Evolutionary conservation across 1,140 invertebrate genomes (phyloP).

Genomic region (Venturia canescens): DNA sequence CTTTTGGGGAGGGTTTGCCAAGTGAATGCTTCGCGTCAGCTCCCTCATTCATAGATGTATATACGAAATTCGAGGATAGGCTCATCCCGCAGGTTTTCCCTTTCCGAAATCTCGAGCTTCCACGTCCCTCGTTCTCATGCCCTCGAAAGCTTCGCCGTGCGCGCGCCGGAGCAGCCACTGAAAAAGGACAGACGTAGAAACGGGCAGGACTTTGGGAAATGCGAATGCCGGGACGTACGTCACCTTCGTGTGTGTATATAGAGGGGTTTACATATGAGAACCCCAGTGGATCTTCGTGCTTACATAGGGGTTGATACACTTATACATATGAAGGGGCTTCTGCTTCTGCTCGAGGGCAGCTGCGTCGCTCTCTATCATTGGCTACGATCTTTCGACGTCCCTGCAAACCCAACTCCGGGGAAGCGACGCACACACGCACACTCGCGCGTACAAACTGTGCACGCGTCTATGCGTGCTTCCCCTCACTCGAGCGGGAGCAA

Average conservation of each 20-base stretch:
- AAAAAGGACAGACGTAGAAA: constrained; percentile 35
- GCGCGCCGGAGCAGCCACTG: not conserved
- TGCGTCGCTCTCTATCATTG: constrained; percentile 73
- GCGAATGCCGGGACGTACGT: not conserved
- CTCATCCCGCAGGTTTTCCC: not conserved
- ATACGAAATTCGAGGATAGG: too few relatives aligned
- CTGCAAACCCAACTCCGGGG: constrained; percentile 60
- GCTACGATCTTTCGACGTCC: constrained; percentile 71
- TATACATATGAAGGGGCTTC: constrained; percentile 31
- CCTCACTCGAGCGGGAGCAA: constrained; percentile 58
- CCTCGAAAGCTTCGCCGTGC: constrained; percentile 10
- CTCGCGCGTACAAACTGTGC: not conserved
- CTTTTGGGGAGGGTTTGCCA: too few relatives aligned
- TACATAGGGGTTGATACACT: constrained; percentile 51
- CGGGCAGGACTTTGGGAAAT: constrained; percentile 34
- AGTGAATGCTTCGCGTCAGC: too few relatives aligned
- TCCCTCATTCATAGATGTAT: too few relatives aligned
- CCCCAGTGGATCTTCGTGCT: constrained; percentile 25
- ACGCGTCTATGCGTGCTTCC: constrained; percentile 12
- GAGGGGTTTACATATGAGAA: not conserved
- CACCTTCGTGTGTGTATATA: not conserved
- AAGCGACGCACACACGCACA: constrained; percentile 63
- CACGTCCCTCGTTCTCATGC: constrained; percentile 24
- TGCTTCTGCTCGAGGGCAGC: constrained; percentile 61
- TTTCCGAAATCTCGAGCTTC: constrained; percentile 11